Base-by-base conservation (phyloP, 2,888 invertebrate genomes). In the Lepidonotus clava region DNA sequence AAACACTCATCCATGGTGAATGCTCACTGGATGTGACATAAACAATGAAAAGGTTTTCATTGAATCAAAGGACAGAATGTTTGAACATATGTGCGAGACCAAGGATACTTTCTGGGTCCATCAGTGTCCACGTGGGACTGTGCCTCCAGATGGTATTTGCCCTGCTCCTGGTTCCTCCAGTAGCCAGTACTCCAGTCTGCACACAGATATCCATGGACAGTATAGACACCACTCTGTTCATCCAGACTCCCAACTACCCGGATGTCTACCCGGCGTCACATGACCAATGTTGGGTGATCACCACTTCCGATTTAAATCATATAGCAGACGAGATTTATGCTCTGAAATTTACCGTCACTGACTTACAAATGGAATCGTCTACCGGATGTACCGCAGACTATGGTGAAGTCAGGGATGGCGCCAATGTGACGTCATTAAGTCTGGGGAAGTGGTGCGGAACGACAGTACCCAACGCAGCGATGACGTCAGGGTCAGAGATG, bases 391-490 rank as follows among this genome's bases (percentile, higher is more conserved):
- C 18, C 11, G 24, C 34, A 21, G 76, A 76, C 76, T 76, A 40
- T 76, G 76, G 4, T 40, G 76, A 76, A 21, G 36, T 76, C n/a
- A 36, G 76, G 40, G 76, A 76, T 76, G 76, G 76, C 4, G 36
- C 21, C 8, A 40, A 2, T 36, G 76, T 40, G n/a, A 1, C 76
- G 18, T 36, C 76, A n/a, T 11, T n/a, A 2, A 40, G 38, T n/a
- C 18, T 76, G 34, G 24, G 40, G n/a, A 76, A 21, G 38, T 76
- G 76, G 76, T 76, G 76, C 38, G 76, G 76, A 8, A 76, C 4
- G 2, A 76, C 76, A 40, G 6, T 28, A 2, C 76, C 76, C 18
- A 34, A 76, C 21, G 1, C 28, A 34, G n/a, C 40, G 1, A 38
- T 76, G 21, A 40, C 76, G 0, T 36, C 76, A 8, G 36, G 38